These are phyloP conservation scores for Leptinotarsa undecemlineata DNA, from an alignment of 1,140 invertebrate species.

Conservation along the genomic window DNA sequence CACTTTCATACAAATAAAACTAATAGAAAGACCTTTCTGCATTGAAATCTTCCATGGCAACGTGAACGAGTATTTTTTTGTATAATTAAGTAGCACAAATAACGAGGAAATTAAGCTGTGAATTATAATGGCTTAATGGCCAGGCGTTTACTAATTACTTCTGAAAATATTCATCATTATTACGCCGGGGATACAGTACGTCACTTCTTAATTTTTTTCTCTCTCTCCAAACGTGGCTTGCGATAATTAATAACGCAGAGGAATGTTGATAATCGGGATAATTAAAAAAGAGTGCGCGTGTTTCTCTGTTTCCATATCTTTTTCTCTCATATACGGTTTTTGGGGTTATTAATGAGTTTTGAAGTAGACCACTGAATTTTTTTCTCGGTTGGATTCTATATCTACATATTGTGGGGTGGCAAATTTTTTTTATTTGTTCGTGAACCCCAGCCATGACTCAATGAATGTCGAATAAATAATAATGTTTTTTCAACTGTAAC, in stretches of 20 bases:
- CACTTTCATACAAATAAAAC: too few relatives aligned
- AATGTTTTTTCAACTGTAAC: too few relatives aligned
- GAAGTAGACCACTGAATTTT: not conserved
- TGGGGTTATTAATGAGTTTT: not conserved
- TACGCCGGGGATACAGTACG: slow-evolving; percentile 7
- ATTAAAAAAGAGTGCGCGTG: not conserved
- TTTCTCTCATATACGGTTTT: not conserved
- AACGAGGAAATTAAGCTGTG: slow-evolving; percentile 18
- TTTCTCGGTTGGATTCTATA: not conserved
- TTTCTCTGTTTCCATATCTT: not conserved
- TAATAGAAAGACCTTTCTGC: not conserved
- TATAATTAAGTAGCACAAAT: slow-evolving; percentile 21
- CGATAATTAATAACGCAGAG: slow-evolving; percentile 18
- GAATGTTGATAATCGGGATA: not conserved
- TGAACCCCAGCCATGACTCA: too few relatives aligned
- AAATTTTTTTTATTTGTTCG: too few relatives aligned
- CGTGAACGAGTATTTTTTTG: slow-evolving; percentile 2
- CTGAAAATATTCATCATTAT: slow-evolving; percentile 25
- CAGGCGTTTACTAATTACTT: slow-evolving; percentile 12
- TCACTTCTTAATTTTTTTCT: slow-evolving; percentile 15
- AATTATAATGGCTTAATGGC: slow-evolving; percentile 21
- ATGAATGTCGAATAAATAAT: too few relatives aligned
- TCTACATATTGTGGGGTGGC: too few relatives aligned
- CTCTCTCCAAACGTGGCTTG: not conserved
- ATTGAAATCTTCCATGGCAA: not conserved